phyloP scores from a whole-genome alignment of 1,140 invertebrate genomes.

The Papilio machaon region DNA sequence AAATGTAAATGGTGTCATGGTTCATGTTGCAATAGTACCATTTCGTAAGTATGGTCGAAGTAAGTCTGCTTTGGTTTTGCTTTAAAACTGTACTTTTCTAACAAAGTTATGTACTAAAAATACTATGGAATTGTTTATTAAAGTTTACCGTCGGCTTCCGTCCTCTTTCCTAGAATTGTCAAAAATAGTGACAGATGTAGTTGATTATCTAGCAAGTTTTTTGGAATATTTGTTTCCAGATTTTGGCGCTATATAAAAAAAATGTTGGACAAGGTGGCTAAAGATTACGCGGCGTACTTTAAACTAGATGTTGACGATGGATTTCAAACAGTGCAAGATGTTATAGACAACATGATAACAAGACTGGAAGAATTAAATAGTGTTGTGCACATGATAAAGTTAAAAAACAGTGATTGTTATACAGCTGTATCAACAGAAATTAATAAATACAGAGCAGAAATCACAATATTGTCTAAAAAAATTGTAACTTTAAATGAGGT shows the following conservation, averaged over 20 bases:
- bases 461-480: constrained; percentile 73
- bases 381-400: constrained; percentile 78
- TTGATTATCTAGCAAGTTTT: constrained; percentile 65
- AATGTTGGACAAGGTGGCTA: constrained; percentile 73
- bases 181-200: constrained; percentile 67
- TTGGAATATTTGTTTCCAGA: constrained; percentile 75
- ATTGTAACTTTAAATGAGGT: constrained; percentile 69
- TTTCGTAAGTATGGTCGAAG: constrained; percentile 29
- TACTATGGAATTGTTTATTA: constrained; percentile 67
- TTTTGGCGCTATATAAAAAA: constrained; percentile 58
- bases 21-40: constrained; percentile 38
- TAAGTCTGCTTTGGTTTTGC: not conserved
- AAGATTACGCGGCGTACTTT: constrained; percentile 76
- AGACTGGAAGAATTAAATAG: constrained; percentile 80
- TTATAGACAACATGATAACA: constrained; percentile 81
- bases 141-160: constrained; percentile 60
- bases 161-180: constrained; percentile 63
- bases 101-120: constrained; percentile 9
- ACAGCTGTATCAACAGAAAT: constrained; percentile 68
- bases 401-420: constrained; percentile 70
- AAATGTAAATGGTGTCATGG: constrained; percentile 49
- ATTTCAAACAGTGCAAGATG: constrained; percentile 78
- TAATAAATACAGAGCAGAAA: constrained; percentile 70
- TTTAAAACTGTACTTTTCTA: not conserved
- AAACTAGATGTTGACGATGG: constrained; percentile 74